These are phyloP conservation scores for Apantesis nais DNA, from an alignment of 2,888 invertebrate species.

Conservation along the genomic window DNA sequence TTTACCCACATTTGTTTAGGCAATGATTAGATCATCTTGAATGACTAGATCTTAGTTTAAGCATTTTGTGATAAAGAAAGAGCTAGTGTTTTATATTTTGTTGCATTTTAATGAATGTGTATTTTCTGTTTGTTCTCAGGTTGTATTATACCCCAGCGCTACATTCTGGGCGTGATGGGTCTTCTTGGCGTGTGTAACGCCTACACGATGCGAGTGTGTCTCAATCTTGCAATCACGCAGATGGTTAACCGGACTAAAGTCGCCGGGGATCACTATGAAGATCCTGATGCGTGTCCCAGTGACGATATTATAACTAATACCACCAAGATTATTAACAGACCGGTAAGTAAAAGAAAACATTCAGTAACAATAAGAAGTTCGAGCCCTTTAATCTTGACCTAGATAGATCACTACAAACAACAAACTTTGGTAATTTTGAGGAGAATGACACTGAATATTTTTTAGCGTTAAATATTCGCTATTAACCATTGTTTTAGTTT, in stretches of 20 bases:
- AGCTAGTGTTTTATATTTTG: background rate
- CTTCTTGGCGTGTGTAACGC: slow-evolving; percentile 90
- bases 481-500: background rate
- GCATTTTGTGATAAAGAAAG: background rate
- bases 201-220: slow-evolving; percentile 90
- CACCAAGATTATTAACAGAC: slow-evolving; percentile 52
- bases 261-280: slow-evolving; percentile 40
- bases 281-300: slow-evolving; percentile 69
- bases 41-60: background rate
- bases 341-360: slow-evolving; percentile 58
- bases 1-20: background rate
- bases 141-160: slow-evolving; percentile 88
- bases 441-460: background rate
- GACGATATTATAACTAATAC: slow-evolving; percentile 51
- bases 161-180: slow-evolving; percentile 90
- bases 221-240: slow-evolving; percentile 90
- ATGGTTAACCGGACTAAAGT: slow-evolving; percentile 80
- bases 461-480: background rate
- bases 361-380: background rate
- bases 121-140: slow-evolving; percentile 61
- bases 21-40: too few species aligned
- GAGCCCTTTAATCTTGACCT: background rate
- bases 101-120: background rate
- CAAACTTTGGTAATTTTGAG: background rate
- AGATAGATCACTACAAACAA: background rate